Evolutionary conservation across 2,888 invertebrate genomes (phyloP).

Genomic region (Lepidocyrtinus sp.): DNA sequence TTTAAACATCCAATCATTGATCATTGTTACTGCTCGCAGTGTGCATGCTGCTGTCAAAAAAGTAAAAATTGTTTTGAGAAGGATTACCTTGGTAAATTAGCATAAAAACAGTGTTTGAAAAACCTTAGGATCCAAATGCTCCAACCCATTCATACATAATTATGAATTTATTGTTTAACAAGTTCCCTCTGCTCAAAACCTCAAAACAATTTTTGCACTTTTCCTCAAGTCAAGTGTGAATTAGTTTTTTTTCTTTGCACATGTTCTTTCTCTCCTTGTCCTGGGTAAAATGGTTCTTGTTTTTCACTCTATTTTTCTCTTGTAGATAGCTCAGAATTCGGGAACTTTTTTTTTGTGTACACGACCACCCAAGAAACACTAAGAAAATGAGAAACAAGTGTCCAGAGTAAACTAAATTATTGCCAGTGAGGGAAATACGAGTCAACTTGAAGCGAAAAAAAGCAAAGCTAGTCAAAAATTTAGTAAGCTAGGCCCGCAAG

Average conservation of each 20-base stretch:
- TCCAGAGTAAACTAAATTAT: conserved; percentile 68
- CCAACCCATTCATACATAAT: too few species aligned
- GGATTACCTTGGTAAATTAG: background rate
- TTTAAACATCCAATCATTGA: too few species aligned
- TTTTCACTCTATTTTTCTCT: too few species aligned
- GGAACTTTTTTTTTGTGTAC: background rate
- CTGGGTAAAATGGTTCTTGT: too few species aligned
- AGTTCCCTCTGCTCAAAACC: conserved; percentile 40
- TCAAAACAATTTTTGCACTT: conserved; percentile 43
- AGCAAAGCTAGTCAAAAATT: conserved; percentile 33
- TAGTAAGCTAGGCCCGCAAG: conserved; percentile 55
- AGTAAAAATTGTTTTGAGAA: background rate
- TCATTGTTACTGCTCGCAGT: too few species aligned
- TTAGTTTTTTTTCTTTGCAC: conserved; percentile 22
- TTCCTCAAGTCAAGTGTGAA: conserved; percentile 48
- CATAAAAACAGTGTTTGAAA: too few species aligned
- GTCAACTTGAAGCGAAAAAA: conserved; percentile 65
- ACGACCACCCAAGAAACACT: conserved; percentile 68
- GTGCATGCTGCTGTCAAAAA: too few species aligned
- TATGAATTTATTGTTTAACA: conserved; percentile 56
- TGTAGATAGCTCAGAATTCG: too few species aligned
- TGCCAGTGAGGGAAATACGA: conserved; percentile 67
- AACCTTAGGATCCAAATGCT: too few species aligned
- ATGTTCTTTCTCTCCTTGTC: background rate
- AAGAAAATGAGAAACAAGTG: conserved; percentile 65